Evolutionary conservation across 37 sponge, comb jelly and placozoan species (phyloP), one percentile per base, ranked within the genome.

Genomic region (Mnemiopsis leidyi): DNA sequence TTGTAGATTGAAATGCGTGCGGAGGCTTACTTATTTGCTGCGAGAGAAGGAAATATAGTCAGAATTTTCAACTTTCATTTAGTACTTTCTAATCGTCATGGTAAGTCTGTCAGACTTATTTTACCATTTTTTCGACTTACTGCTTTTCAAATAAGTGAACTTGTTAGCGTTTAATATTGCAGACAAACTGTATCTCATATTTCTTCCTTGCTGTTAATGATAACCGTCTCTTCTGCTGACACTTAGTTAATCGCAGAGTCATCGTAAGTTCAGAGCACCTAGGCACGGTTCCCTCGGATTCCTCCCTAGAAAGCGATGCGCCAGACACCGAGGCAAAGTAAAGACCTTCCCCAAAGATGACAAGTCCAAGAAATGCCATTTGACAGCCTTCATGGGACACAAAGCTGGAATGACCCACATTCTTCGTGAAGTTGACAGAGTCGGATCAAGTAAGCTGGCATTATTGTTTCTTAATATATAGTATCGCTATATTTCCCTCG

Each of bases 321-420:
- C 94, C 83, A 92, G 96, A 0, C 97, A 97, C 71, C 95, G 96
- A 24, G 99, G 99, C 16, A 99, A 99, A 90, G 99, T 99, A 33
- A 99, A 96, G 97, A 95, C 96, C 37, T 99, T 99, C 94, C 99
- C 99, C 18, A 96, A 96, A 32, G 99, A 99, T 75, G 97, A 99
- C 92, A 76, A 95, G n/a, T 69, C 93, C 92, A 96, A 97, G 93
- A 97, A 97, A 3, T 93, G 94, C 36, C 99, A 99, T 39, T 95
- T 99, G 40, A 99, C 99, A 0, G 99, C 99, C 37, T 99, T 95
- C 95, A 95, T 97, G 95, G 99, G 97, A 23, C 97, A 97, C 95
- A 99, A 99, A 90, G 99, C 99, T 31, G 99, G 99, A 31, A 99
- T 99, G 99, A 97, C 99, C 0, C 99, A 99, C 95, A 95, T 97